Percentiles rank a stretch among this genome's conserved stretches.
Evolutionary conservation across 2,113 vertebrate genomes (phyloP).

Genomic region (Brachypteracias leptosomus): DNA sequence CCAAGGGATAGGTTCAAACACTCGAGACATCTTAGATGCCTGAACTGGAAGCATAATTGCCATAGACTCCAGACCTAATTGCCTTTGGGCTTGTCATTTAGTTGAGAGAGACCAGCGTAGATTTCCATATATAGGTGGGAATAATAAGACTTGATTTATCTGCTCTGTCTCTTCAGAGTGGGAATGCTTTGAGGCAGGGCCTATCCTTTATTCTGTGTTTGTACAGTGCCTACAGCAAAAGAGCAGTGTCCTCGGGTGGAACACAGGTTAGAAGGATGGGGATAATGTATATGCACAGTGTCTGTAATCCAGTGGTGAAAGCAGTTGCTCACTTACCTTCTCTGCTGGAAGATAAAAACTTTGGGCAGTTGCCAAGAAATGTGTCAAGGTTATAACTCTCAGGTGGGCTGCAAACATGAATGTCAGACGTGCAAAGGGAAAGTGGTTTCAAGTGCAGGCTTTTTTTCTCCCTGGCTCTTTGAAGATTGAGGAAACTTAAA

Average conservation of each 20-base stretch:
- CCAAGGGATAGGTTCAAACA: neutral
- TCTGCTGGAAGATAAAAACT: conserved; percentile 17
- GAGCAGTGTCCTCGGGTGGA: neutral
- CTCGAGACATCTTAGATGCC: neutral
- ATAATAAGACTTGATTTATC: neutral
- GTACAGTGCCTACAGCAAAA: neutral
- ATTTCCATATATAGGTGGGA: neutral
- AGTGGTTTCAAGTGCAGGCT: neutral
- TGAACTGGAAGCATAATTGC: neutral
- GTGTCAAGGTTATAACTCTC: neutral
- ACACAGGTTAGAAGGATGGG: neutral
- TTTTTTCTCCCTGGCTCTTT: neutral
- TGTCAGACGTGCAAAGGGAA: neutral
- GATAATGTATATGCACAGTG: neutral
- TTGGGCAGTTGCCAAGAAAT: neutral
- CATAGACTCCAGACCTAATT: neutral
- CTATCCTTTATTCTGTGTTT: neutral
- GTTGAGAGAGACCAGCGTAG: neutral
- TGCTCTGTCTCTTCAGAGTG: neutral
- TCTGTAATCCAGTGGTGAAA: neutral
- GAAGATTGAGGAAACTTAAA: neutral
- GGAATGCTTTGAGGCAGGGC: neutral
- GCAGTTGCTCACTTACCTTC: conserved; percentile 6
- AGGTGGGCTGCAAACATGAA: neutral
- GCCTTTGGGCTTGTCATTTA: neutral